These are phyloP conservation scores for Eilema sororculum DNA, from an alignment of 2,888 invertebrate species.

Conservation along the genomic window DNA sequence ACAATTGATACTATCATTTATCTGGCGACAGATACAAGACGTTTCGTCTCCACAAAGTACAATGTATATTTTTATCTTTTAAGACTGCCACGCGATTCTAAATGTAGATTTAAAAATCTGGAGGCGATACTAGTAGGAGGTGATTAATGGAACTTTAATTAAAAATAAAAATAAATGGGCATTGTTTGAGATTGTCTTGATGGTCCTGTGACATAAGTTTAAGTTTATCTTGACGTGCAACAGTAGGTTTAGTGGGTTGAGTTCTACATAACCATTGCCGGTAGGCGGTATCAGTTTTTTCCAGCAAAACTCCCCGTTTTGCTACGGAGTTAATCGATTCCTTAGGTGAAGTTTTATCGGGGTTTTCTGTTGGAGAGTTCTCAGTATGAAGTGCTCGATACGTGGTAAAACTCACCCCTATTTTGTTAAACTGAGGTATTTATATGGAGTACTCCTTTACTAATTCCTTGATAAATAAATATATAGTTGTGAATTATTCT, in stretches of 20 bases:
- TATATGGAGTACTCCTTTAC: too few relatives aligned
- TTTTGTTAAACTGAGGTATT: too few relatives aligned
- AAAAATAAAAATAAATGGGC: constrained; percentile 30
- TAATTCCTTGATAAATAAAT: too few relatives aligned
- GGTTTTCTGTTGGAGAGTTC: background rate
- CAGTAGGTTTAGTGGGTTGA: background rate
- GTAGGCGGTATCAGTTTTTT: too few relatives aligned
- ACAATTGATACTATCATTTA: constrained; percentile 49
- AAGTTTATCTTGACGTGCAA: background rate
- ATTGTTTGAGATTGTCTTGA: background rate
- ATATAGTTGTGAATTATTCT: too few relatives aligned
- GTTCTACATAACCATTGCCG: too few relatives aligned
- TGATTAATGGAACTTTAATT: constrained; percentile 35
- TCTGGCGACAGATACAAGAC: constrained; percentile 37
- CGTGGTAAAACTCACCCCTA: too few relatives aligned
- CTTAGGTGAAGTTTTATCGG: background rate
- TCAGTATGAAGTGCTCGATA: background rate
- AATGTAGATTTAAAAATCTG: constrained; percentile 39
- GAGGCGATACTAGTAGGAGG: constrained; percentile 46
- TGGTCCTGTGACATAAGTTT: background rate
- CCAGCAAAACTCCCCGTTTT: too few relatives aligned
- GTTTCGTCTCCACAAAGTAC: constrained; percentile 31
- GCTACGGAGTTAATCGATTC: too few relatives aligned
- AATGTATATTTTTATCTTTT: constrained; percentile 33
- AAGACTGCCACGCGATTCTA: constrained; percentile 43